Evolutionary conservation across 2,888 invertebrate species (phyloP), one percentile per base, ranked within the genome.

Genomic region (Luffia ferchaultella): DNA sequence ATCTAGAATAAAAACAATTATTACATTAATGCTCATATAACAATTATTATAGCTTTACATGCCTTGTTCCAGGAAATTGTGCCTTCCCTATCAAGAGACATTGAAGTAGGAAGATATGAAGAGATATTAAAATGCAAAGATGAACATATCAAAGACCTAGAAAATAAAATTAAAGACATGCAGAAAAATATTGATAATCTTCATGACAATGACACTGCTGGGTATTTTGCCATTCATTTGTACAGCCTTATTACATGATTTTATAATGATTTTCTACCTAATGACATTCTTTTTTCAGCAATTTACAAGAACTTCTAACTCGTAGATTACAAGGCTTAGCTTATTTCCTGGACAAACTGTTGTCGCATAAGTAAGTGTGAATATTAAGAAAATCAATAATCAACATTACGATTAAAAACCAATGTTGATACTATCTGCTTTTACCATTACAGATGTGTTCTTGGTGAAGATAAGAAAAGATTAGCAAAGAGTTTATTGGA

Each of bases 321-420:
- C 79, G 76, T 2, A 82, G 90, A 40, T 70, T 90, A 48, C 89
- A 90, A 68, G 90, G 90, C 58, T 68, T 90, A 53, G 87, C 90
- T 0, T 80, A 85, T 60, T 90, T 90, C 63, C 69, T 90, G 57
- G 88, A 89, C 57, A 87, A 88, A 52, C 68, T 90, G 40, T 67
- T 90, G 18, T 85, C 86, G 52, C 86, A 89, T 58, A 88, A 88
- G 79, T 85, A 74, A 61, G 84, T 85, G 18, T 20, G 18, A 75
- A 76, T 1, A 60, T 59, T 30, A n/a, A n/a, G n/a, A n/a, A n/a
- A n/a, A n/a, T n/a, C n/a, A n/a, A n/a, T n/a, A n/a, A n/a, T n/a
- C n/a, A n/a, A n/a, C n/a, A n/a, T n/a, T n/a, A n/a, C n/a, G n/a
- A n/a, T n/a, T n/a, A n/a, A n/a, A n/a, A n/a, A n/a, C n/a, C n/a